These are phyloP conservation scores for Mormyrus lacerda DNA, from an alignment of 2,113 vertebrate species.

Conservation along the genomic window DNA sequence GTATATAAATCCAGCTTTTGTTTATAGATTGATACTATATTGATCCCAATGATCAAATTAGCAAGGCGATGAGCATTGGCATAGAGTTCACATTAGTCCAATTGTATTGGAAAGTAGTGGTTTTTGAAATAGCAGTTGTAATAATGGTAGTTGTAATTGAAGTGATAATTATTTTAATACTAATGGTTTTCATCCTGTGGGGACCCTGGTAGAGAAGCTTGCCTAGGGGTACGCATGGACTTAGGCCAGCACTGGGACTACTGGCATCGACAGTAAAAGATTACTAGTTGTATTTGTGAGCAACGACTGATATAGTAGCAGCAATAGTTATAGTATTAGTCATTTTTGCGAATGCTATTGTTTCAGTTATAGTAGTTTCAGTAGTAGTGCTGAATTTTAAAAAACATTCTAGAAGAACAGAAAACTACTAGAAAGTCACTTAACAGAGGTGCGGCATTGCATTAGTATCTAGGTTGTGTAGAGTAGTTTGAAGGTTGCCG, in stretches of 20 bases:
- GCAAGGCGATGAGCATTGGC: neutral
- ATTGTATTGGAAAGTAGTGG: neutral
- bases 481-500: neutral
- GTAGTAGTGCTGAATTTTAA: neutral
- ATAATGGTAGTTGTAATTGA: neutral
- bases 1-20: neutral
- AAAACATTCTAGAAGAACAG: neutral
- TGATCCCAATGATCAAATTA: neutral
- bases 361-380: neutral
- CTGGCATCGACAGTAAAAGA: neutral
- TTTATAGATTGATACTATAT: neutral
- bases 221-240: neutral
- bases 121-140: neutral
- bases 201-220: neutral
- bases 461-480: neutral
- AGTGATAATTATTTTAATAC: neutral
- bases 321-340: neutral
- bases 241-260: neutral
- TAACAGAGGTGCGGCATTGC: neutral
- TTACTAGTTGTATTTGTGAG: neutral
- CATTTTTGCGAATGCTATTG: neutral
- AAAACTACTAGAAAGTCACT: neutral
- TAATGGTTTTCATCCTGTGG: neutral
- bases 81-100: neutral
- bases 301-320: neutral